These are phyloP conservation scores for Cebidichthys violaceus DNA, from an alignment of 2,113 vertebrate species.

Conservation along the genomic window DNA sequence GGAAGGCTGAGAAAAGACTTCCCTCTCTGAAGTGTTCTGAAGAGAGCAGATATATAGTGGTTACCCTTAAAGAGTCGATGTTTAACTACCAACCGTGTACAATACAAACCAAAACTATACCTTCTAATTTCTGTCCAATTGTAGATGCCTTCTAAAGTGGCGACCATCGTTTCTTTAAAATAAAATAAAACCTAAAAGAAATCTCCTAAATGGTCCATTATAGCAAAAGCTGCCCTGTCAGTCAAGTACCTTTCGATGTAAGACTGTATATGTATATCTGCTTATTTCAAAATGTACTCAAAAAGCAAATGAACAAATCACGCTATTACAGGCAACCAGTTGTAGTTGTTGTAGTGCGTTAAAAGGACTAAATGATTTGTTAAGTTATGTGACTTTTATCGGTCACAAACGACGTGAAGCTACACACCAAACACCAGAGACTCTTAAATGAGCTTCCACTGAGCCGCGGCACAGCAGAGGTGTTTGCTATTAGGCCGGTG, in stretches of 20 bases:
- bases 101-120: not conserved
- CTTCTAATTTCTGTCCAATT: not conserved
- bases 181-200: not conserved
- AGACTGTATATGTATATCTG: not conserved
- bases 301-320: not conserved
- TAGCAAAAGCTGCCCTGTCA: not conserved
- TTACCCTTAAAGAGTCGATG: not conserved
- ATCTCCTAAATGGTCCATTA: not conserved
- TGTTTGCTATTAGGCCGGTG: conserved; percentile 53
- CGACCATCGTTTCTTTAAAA: not conserved
- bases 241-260: not conserved
- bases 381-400: not conserved
- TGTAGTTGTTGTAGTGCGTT: not conserved
- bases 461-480: conserved; percentile 11
- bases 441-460: conserved; percentile 16
- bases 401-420: not conserved
- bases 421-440: not conserved
- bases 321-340: not conserved
- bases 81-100: not conserved
- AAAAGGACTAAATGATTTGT: not conserved
- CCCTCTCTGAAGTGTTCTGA: not conserved
- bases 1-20: not conserved
- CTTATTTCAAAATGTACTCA: not conserved
- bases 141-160: not conserved
- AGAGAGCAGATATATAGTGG: not conserved